Base-by-base conservation (phyloP, 2,113 vertebrate genomes). In the Galemys pyrenaicus region DNA sequence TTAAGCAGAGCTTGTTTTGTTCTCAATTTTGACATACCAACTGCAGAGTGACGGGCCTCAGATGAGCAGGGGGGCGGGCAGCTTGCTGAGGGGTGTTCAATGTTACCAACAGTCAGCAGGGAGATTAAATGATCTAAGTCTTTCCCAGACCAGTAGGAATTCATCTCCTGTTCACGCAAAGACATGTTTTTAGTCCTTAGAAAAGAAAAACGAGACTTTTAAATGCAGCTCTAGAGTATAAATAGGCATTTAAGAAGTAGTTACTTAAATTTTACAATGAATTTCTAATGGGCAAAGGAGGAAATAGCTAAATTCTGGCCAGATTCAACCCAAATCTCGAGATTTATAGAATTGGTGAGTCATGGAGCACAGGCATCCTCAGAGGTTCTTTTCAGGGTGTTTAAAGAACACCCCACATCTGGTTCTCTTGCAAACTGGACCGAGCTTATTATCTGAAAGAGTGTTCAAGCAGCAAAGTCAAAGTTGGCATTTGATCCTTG, bases 201-300 rank as follows among this genome's bases (percentile, higher is more conserved):
- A 82, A 28, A 78, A 75, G 20, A 73, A 81, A 88, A 11, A 94
- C 93, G 67, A 6, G 65, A 91, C 68, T 51, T 90, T 30, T 70
- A 6, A 87, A 20, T 39, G 78, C 82, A 95, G 74, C 80, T 68
- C 51, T 73, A 17, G 65, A 81, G 44, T 74, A 37, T 88, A 83
- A 94, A 5, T 93, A 96, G 75, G 35, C 71, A 78, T 90, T 94
- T 94, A 81, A 91, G 82, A 51, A 89, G 46, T 73, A 92, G 94
- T 79, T 65, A 83, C 96, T 74, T 96, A 95, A 79, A 91, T 78
- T 86, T 67, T 54, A 71, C 37, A 54, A 46, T 41, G 67, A 89
- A 65, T 46, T 78, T 94, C 95, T 95, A 93, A 85, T 75, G 89
- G 89, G 39, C 95, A 89, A 60, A 73, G 62, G 54, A 75, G 32